Evolutionary conservation across 1,140 invertebrate species (phyloP).

Genomic region (Palaemon carinicauda): DNA sequence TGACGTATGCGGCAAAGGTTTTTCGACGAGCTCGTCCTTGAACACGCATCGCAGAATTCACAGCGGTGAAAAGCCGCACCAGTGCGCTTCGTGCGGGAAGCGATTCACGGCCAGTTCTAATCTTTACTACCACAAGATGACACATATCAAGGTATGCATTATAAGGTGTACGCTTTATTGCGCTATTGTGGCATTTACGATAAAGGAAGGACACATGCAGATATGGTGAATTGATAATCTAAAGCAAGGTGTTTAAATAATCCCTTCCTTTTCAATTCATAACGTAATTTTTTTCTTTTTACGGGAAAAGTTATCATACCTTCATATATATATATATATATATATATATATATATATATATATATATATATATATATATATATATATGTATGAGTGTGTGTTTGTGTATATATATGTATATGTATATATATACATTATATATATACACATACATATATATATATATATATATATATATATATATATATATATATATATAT

Average conservation of each 20-base stretch:
- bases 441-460: too few species aligned
- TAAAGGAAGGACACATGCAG: neutral
- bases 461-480: too few species aligned
- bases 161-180: conserved; percentile 63
- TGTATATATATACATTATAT: too few species aligned
- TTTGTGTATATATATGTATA: too few species aligned
- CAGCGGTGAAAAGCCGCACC: conserved; percentile 44
- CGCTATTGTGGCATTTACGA: neutral
- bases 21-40: conserved; percentile 39
- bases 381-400: too few species aligned
- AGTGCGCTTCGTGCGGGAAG: conserved; percentile 36
- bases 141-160: conserved; percentile 24
- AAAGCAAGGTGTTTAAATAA: too few species aligned
- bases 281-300: too few species aligned
- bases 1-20: conserved; percentile 44
- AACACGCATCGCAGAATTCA: conserved; percentile 46
- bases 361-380: too few species aligned
- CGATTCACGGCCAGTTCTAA: conserved; percentile 46
- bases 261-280: neutral
- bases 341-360: too few species aligned
- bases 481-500: too few species aligned
- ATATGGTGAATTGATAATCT: neutral
- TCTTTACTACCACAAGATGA: conserved; percentile 49
- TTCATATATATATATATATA: too few species aligned
- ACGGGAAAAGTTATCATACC: neutral